Base-by-base conservation (phyloP, 2,113 vertebrate species). In the Phyllostomus discolor region DNA sequence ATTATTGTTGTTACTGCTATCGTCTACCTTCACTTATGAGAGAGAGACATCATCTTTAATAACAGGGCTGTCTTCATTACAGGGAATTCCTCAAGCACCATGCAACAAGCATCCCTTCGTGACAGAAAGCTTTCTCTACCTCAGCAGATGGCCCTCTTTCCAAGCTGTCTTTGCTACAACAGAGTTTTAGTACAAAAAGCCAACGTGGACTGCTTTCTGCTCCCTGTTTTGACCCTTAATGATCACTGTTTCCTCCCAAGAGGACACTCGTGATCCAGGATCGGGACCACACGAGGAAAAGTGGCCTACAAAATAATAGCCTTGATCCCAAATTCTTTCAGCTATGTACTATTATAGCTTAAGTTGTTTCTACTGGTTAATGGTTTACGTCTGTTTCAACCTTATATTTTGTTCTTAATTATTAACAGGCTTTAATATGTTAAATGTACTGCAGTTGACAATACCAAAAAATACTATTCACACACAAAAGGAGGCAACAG, bases 381-480 rank as follows among this genome's bases (percentile, higher is more conserved):
- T 84, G 92, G 41, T 88, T 90, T 73, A 92, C 72, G 78, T 81
- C 0, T 0, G 57, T 64, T 85, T 76, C 38, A 84, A 86, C 62
- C 66, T 95, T 90, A 88, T 54, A 88, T 73, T 78, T 92, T 73
- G 76, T 35, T 94, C 72, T 96, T 94, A 95, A 97, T 96, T 91
- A 97, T 91, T 92, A 97, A 92, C 76, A 96, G 69, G 52, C 24
- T 95, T 72, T 96, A 94, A 90, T 94, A 64, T 31, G 15, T 81
- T 95, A 92, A 92, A 95, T 92, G 54, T 48, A 79, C 66, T 67
- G 9, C 28, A 96, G 52, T 94, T 6, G 1, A 88, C 78, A 76
- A 52, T 48, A 82, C 19, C 19, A 35, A 33, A 69, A 62, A 43
- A 48, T 76, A n/a, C 0, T 22, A 26, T 75, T 93, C 46, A 4